Conservation (phyloP, 1,140 invertebrate genomes). For the Mycetomoellerius zeteki region DNA sequence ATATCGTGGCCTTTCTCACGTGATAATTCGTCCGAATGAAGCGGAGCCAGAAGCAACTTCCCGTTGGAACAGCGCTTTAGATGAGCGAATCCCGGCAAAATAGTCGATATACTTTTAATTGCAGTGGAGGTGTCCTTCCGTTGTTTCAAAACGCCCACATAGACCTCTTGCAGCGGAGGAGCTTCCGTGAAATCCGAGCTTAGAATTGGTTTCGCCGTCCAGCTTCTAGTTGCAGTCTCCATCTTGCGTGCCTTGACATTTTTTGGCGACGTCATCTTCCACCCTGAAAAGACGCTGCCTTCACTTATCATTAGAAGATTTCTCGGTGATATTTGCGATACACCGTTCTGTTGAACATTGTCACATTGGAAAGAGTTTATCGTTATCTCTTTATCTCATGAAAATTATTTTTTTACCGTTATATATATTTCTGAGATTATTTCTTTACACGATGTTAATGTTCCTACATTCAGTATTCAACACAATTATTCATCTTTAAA, state of each 20-base stretch:
- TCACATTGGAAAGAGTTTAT: not conserved
- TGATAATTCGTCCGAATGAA: not conserved
- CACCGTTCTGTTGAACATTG: not conserved
- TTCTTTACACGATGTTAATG: not conserved
- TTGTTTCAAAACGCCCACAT: conserved; percentile 88
- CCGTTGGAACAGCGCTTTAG: conserved; percentile 91
- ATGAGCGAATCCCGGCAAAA: conserved; percentile 89
- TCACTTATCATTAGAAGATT: conserved; percentile 70
- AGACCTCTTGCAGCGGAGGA: conserved; percentile 88
- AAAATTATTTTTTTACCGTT: not conserved
- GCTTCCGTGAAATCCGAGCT: conserved; percentile 86
- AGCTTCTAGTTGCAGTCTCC: conserved; percentile 70
- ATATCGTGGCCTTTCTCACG: conserved; percentile 25
- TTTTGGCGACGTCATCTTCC: conserved; percentile 66
- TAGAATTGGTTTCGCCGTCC: conserved; percentile 86
- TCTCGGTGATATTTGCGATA: conserved; percentile 17
- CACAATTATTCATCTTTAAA: conserved; percentile 2
- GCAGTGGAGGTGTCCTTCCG: conserved; percentile 89
- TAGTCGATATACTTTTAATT: conserved; percentile 88
- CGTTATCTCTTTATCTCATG: not conserved
- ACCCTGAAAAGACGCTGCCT: conserved; percentile 78
- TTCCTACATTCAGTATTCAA: conserved; percentile 1
- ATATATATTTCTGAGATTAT: not conserved
- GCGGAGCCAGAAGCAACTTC: conserved; percentile 89
- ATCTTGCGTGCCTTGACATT: conserved; percentile 68